Base-by-base conservation (phyloP, 2,888 invertebrate species). In the Pyrochroa serraticornis region DNA sequence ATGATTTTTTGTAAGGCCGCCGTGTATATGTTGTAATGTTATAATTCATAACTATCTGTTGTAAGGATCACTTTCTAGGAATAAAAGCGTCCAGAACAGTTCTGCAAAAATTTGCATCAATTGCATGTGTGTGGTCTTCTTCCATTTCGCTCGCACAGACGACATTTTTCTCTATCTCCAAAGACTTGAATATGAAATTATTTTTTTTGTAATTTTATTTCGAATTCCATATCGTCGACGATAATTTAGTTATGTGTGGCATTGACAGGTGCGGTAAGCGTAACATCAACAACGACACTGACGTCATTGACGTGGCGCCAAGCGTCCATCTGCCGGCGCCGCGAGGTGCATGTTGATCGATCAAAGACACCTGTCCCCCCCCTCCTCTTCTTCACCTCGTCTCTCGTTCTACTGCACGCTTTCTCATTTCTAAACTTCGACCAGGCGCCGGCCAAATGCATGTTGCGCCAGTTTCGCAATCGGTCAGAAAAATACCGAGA, bases 321-420 rank as follows among this genome's bases (percentile, higher is more conserved):
- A 72, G 70, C 74, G 74, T 72, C 75, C 74, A 75, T 77, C 73
- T 73, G 73, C 71, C 75, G 75, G 71, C 75, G 75, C 73, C 74
- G 71, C 67, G 68, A 73, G 72, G 71, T 73, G 76, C 73, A 73
- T 71, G 72, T 68, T 71, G 73, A 77, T 77, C 77, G 77, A 77
- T 77, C 75, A 74, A 67, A 56, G 65, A 71, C 70, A 72, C 71
- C 71, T 72, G 71, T 58, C 68, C 66, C 65, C 66, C 67, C 47
- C 57, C 38, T 59, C 44, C 63, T 46, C 49, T n/a, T n/a, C n/a
- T n/a, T n/a, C n/a, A n/a, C n/a, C n/a, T n/a, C n/a, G n/a, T n/a
- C 42, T 13, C 43, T 33, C 50, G 51, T 32, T 37, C 54, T 48
- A 22, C 22, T 22, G 5, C 22, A 22, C 22, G 22, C 22, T 22